Base-by-base conservation (phyloP, 1,140 invertebrate species). In the Pantala flavescens region DNA sequence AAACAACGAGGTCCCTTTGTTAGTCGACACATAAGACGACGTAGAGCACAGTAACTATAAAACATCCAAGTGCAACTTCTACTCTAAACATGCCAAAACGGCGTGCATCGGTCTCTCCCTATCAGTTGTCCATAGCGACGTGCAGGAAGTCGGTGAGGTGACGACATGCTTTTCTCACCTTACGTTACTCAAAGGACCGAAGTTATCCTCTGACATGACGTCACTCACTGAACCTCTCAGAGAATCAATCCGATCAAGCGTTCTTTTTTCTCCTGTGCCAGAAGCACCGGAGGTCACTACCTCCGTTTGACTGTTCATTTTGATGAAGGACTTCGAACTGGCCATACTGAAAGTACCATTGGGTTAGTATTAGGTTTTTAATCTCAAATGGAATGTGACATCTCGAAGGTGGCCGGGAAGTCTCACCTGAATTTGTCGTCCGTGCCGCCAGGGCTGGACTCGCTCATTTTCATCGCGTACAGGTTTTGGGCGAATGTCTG, bases 261-360 rank as follows among this genome's bases (percentile, higher is more conserved):
- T 86, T 77, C 85, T 87, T 49, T 81, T 81, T 78, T 77, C 73
- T 75, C 28, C 76, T 70, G 73, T 28, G 19, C 74, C 74, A 42
- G 76, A 74, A 23, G 74, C 76, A 76, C 81, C 84, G 5, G 49
- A 63, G 14, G 49, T 21, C 49, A 63, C 12, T 3, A 63, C 49
- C 78, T 94, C 91, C 23, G 90, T 89, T 80, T 93, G 89, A 80
- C 93, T 95, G 81, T 94, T 96, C 70, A 92, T 93, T 84, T 94
- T 94, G 78, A 96, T 95, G 79, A 95, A 95, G 0, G 93, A 93
- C 80, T 94, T 94, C 0, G 93, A 94, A n/a, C 90, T 90, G 42
- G 88, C 86, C 82, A 92, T 81, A 77, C 85, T 86, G 71, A 73
- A 79, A 21, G 21, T 63, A 21, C 49, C 49, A 16, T 19, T 3